Conservation (phyloP, 2,888 invertebrate species). For the Ceratothoa steindachneri region DNA sequence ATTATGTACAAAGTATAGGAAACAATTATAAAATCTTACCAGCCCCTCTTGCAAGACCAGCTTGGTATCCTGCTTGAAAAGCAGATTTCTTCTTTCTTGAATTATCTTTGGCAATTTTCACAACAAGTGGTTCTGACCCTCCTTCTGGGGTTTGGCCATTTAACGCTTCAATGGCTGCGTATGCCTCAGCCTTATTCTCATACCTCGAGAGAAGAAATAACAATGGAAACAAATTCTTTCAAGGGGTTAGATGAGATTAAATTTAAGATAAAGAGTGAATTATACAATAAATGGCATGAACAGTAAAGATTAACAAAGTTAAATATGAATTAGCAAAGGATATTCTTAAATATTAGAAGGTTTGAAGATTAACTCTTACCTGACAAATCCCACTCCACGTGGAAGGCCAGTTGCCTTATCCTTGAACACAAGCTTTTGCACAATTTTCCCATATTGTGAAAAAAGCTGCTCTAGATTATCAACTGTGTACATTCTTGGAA, state of each 20-base stretch:
- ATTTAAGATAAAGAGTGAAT: too few species aligned
- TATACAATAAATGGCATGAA: too few species aligned
- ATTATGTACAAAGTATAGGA: too few species aligned
- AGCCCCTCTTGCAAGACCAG: not conserved
- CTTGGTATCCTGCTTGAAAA: conserved; percentile 4
- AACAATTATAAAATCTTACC: not conserved
- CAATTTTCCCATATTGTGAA: conserved; percentile 4
- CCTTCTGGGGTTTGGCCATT: conserved; percentile 78
- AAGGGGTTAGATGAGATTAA: too few species aligned
- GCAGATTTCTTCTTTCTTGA: conserved; percentile 67
- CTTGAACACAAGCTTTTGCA: conserved; percentile 5
- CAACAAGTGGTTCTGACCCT: conserved; percentile 74
- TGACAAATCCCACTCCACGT: not conserved
- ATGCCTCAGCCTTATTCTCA: conserved; percentile 62
- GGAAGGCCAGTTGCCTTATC: conserved; percentile 5
- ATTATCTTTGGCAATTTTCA: conserved; percentile 81
- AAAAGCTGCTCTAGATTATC: conserved; percentile 4
- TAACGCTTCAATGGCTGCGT: conserved; percentile 77
- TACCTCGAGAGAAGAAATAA: conserved; percentile 21
- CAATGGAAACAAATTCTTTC: too few species aligned
- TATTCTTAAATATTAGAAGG: too few species aligned
- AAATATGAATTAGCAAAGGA: too few species aligned
- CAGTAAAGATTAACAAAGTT: too few species aligned
- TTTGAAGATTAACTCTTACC: too few species aligned
- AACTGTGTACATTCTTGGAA: conserved; percentile 7